Conservation (phyloP, 1,140 invertebrate species). For the Anadara kagoshimensis region DNA sequence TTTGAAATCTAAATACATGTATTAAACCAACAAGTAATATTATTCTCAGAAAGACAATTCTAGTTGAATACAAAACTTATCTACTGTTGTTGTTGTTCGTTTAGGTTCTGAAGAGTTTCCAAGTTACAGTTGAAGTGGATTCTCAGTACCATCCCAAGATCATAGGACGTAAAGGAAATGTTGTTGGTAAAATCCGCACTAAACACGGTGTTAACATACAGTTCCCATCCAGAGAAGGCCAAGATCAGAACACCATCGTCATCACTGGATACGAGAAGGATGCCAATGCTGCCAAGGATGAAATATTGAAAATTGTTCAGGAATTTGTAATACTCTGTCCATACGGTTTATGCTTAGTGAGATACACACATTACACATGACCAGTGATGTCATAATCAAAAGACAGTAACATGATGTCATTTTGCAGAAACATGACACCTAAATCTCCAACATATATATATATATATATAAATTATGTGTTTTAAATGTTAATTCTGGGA, state of each 20-base stretch:
- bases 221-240: slow-evolving; percentile 85
- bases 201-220: slow-evolving; percentile 95
- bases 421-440: no score
- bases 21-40: no score
- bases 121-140: slow-evolving; percentile 90
- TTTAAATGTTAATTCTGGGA: no score
- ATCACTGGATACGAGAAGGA: slow-evolving; percentile 95
- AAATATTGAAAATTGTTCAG: slow-evolving; percentile 93
- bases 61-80: no score
- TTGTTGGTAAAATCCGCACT: slow-evolving; percentile 91
- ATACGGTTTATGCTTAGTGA: no score
- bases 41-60: no score
- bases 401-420: no score
- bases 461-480: no score
- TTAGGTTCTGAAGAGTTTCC: slow-evolving; percentile 81
- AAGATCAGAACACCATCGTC: slow-evolving; percentile 80
- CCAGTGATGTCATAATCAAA: no score
- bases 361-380: no score
- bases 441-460: no score
- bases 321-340: slow-evolving; percentile 86
- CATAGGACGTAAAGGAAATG: slow-evolving; percentile 93
- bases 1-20: no score
- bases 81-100: background rate
- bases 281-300: slow-evolving; percentile 85
- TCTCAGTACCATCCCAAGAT: slow-evolving; percentile 98